Base-by-base conservation (phyloP, 2,797 vertebrate species). In the Hypotaenidia philippensis region DNA sequence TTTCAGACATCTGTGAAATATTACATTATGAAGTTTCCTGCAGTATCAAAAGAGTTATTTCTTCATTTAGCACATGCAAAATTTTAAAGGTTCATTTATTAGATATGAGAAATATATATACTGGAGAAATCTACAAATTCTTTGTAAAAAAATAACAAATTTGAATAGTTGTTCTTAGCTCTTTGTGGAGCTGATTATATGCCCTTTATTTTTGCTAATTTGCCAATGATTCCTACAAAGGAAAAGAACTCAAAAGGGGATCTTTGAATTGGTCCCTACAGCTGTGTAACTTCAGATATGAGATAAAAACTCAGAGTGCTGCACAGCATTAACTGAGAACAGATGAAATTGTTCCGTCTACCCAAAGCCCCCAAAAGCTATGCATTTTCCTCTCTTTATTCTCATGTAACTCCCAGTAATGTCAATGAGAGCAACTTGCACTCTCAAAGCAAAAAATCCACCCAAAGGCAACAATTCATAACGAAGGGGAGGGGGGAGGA, bases 291-390 rank as follows among this genome's bases (percentile, higher is more conserved):
- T 96, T 97, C 80, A 95, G 87, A 72, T 93, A 69, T 49, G 89
- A 96, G 90, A 91, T 83, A 77, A 89, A 98, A 98, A 90, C 96
- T 97, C 89, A 76, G 70, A 93, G 70, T 86, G 88, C 94, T 95
- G 80, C 83, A 61, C 89, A 89, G 82, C 90, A 96, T 96, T 97
- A 97, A 93, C 91, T 87, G 69, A 75, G 80, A 74, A 94, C 89
- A 88, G 85, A 85, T 64, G n/a, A 94, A 93, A 93, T 96, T 88
- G 77, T 93, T 95, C 93, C 79, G 59, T 93, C 90, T 85, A 89
- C 89, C 70, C 75, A 83, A 92, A 96, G 81, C 47, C 60, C 69
- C 74, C 90, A 59, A 76, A 91, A 91, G 59, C 89, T 83, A 76
- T 93, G 86, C 53, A 55, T 96, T 94, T 89, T 94, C 82, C 83